Conservation (phyloP, 2,797 vertebrate species). For the Pristis pectinata region DNA sequence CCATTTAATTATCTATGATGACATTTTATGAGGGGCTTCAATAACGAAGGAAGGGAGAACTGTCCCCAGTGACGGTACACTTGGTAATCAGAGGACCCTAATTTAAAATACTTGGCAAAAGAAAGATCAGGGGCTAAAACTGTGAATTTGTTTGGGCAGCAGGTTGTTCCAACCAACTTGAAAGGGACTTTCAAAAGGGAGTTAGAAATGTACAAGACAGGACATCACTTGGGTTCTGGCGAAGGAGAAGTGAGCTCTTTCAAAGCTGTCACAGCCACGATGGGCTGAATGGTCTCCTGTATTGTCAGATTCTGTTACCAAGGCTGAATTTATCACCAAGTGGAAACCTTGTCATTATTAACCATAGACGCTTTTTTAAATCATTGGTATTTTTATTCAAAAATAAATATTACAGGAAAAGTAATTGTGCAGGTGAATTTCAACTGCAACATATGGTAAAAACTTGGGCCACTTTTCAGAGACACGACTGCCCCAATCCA, state of each 20-base stretch:
- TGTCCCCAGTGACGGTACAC: background rate
- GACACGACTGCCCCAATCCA: background rate
- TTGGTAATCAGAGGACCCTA: background rate
- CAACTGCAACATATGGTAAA: background rate
- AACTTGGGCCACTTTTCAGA: background rate
- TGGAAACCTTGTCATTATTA: background rate
- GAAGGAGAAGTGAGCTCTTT: background rate
- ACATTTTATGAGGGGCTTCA: background rate
- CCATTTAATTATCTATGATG: background rate
- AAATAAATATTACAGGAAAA: background rate
- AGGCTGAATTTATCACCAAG: background rate
- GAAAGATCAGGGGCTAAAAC: no score
- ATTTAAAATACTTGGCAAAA: background rate
- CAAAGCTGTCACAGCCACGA: background rate
- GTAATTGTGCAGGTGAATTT: background rate
- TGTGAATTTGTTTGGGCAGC: background rate
- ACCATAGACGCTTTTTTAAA: background rate
- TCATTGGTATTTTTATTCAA: background rate
- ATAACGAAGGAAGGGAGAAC: background rate
- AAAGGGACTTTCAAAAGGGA: background rate
- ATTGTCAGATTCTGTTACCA: background rate
- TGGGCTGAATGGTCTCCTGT: background rate
- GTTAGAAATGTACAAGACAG: background rate
- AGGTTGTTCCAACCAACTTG: background rate
- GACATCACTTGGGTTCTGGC: background rate